Evolutionary conservation across 2,888 invertebrate genomes (phyloP).

Genomic region (Epistrophella euchroma): DNA sequence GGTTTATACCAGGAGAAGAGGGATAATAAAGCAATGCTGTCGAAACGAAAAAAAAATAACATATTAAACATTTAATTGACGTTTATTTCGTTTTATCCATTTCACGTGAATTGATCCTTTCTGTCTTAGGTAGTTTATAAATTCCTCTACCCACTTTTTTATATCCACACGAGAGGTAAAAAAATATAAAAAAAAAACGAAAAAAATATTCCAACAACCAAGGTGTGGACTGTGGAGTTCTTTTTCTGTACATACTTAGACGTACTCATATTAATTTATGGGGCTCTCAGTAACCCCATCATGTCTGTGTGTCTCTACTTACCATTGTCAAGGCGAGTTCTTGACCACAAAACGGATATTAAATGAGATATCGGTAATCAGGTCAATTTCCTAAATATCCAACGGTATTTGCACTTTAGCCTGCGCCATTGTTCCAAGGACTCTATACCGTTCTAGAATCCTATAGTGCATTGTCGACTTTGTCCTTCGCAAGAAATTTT

Average conservation of each 20-base stretch:
- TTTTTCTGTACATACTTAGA: neutral
- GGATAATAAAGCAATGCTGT: slow-evolving; percentile 62
- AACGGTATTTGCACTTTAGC: slow-evolving; percentile 64
- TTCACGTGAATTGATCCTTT: slow-evolving; percentile 18
- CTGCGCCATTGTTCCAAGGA: slow-evolving; percentile 53
- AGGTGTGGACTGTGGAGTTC: neutral
- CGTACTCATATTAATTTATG: neutral
- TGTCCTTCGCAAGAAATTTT: slow-evolving; percentile 5
- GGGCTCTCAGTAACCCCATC: neutral
- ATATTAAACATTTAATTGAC: slow-evolving; percentile 62
- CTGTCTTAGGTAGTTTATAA: neutral
- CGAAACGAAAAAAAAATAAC: slow-evolving; percentile 13
- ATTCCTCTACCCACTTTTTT: neutral
- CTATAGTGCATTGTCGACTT: slow-evolving; percentile 34
- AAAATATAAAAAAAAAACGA: neutral
- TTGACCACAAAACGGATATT: slow-evolving; percentile 63
- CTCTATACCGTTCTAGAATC: neutral
- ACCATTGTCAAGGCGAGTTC: slow-evolving; percentile 38
- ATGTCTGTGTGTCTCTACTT: neutral
- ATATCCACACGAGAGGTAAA: neutral
- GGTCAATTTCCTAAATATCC: slow-evolving; percentile 72
- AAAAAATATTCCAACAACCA: neutral
- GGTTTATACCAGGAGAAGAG: slow-evolving; percentile 11
- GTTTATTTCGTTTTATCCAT: slow-evolving; percentile 56
- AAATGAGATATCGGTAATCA: slow-evolving; percentile 67